Conservation (phyloP, 1,140 invertebrate genomes). For the Anoplolepis gracilipes region DNA sequence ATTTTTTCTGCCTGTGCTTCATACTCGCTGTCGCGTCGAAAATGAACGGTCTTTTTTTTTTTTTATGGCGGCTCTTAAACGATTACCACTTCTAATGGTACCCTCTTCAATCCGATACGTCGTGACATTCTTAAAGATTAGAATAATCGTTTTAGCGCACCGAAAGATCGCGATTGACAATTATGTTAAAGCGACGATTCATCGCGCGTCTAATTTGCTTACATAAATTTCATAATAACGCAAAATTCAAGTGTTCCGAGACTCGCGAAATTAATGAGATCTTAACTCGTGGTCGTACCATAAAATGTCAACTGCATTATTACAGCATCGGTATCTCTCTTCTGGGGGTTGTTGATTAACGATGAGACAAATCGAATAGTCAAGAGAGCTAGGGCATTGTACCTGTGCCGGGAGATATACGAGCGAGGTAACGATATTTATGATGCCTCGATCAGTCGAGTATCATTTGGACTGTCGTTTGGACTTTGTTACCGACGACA, state of each 20-base stretch:
- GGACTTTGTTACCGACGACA: slow-evolving; percentile 10
- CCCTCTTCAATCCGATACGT: neutral
- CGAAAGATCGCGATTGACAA: neutral
- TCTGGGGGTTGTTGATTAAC: slow-evolving; percentile 77
- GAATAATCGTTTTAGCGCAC: neutral
- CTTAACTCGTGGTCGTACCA: slow-evolving; percentile 81
- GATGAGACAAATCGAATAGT: slow-evolving; percentile 80
- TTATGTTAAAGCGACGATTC: neutral
- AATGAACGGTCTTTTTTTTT: slow-evolving; percentile 78
- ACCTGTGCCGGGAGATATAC: neutral
- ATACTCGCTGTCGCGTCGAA: slow-evolving; percentile 76
- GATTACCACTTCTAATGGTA: slow-evolving; percentile 27
- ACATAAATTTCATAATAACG: slow-evolving; percentile 1
- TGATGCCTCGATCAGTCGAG: neutral
- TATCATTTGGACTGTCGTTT: slow-evolving; percentile 31
- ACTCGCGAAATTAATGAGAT: slow-evolving; percentile 78
- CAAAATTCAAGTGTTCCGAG: slow-evolving; percentile 31
- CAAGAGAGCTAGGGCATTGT: neutral
- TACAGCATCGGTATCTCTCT: slow-evolving; percentile 67
- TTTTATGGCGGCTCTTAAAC: slow-evolving; percentile 75
- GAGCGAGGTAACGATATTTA: neutral
- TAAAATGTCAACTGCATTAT: slow-evolving; percentile 83
- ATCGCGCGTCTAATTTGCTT: neutral
- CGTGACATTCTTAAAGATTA: slow-evolving; percentile 24
- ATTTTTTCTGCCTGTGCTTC: slow-evolving; percentile 81